A percentile compares a stretch with the other conserved stretches of the same genome.
Conservation (phyloP, 2,888 invertebrate genomes). For the Ophion slaviceki region DNA sequence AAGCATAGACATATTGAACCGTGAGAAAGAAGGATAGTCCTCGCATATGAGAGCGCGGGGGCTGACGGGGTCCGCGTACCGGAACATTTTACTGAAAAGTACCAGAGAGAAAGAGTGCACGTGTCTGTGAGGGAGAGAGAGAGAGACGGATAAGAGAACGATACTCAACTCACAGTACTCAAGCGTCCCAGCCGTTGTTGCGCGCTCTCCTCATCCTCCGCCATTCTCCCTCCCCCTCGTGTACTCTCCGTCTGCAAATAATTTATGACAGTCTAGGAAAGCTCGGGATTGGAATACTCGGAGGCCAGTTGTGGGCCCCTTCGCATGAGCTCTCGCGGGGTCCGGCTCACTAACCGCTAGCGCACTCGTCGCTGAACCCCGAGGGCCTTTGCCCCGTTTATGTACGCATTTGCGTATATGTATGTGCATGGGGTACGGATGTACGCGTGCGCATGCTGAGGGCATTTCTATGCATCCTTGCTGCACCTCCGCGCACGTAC, state of each 20-base stretch:
- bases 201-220: slow-evolving; percentile 15
- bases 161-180: slow-evolving; percentile 52
- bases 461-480: background rate
- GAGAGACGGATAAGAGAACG: slow-evolving; percentile 18
- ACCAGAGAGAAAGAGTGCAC: slow-evolving; percentile 8
- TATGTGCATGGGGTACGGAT: background rate
- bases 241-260: slow-evolving; percentile 70
- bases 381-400: slow-evolving; percentile 45
- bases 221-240: slow-evolving; percentile 28
- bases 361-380: slow-evolving; percentile 56
- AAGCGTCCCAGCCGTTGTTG: slow-evolving; percentile 29
- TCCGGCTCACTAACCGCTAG: slow-evolving; percentile 38
- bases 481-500: background rate
- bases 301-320: slow-evolving; percentile 61
- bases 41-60: slow-evolving; percentile 37
- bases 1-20: background rate
- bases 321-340: slow-evolving; percentile 14
- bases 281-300: slow-evolving; percentile 67
- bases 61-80: slow-evolving; percentile 47
- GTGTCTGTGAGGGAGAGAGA: slow-evolving; percentile 5
- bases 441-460: background rate
- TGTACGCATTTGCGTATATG: background rate
- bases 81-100: slow-evolving; percentile 52
- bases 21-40: slow-evolving; percentile 39
- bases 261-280: slow-evolving; percentile 74